Evolutionary conservation across 2,797 vertebrate species (phyloP).

Genomic region (Hyperoplus lanceolatus): DNA sequence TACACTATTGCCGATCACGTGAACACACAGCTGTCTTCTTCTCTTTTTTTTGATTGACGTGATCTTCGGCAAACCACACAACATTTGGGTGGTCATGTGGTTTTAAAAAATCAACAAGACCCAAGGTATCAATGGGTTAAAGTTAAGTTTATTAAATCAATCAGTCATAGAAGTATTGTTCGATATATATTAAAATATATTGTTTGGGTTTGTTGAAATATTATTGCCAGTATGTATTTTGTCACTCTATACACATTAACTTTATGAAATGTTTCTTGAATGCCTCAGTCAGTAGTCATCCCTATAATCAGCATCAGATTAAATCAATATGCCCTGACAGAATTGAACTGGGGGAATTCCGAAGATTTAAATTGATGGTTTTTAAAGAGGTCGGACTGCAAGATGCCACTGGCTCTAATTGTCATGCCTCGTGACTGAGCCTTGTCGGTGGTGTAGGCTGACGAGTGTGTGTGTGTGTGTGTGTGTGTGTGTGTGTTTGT

Average conservation of each 20-base stretch:
- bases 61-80: too few species aligned
- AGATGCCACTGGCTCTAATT: not conserved
- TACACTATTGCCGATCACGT: too few species aligned
- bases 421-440: slow-evolving; percentile 8
- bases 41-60: too few species aligned
- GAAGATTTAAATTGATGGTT: not conserved
- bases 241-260: not conserved
- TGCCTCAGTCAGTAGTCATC: not conserved
- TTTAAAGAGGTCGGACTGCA: slow-evolving; percentile 9
- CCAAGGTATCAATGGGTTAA: too few species aligned
- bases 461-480: slow-evolving; percentile 22
- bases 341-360: not conserved
- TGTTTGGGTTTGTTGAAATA: too few species aligned
- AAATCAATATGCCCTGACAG: not conserved
- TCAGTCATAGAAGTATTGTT: too few species aligned
- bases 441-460: slow-evolving; percentile 25
- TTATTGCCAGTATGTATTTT: not conserved
- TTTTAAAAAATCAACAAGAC: too few species aligned
- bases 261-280: not conserved
- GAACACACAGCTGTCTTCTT: too few species aligned
- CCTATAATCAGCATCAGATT: not conserved
- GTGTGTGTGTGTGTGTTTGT: slow-evolving; percentile 8
- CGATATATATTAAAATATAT: too few species aligned
- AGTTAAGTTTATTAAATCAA: too few species aligned
- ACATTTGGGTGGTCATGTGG: too few species aligned